Conservation (phyloP, 2,888 invertebrate genomes). For the Agrochola lychnidis region DNA sequence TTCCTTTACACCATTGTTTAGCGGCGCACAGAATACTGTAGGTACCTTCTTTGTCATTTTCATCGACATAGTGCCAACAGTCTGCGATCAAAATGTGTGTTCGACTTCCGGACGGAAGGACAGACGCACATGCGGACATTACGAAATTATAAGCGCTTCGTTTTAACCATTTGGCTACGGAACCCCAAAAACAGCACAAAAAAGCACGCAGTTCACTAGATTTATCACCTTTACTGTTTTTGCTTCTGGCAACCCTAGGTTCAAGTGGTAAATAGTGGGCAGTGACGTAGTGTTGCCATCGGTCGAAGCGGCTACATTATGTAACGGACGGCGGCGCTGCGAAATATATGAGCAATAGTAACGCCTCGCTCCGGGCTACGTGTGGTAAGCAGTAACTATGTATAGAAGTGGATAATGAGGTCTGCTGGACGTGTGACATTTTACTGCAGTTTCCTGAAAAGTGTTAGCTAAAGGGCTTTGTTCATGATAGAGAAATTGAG, state of each 20-base stretch:
- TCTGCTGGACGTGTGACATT: conserved; percentile 27
- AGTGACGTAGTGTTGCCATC: conserved; percentile 65
- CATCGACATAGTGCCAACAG: not conserved
- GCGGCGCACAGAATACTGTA: too few relatives aligned
- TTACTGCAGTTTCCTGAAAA: conserved; percentile 22
- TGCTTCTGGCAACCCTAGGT: conserved; percentile 51
- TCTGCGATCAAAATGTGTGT: not conserved
- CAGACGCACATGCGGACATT: not conserved
- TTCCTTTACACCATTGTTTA: not conserved
- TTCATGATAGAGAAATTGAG: not conserved
- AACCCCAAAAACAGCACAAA: not conserved
- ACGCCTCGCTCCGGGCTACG: conserved; percentile 56
- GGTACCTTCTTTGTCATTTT: not conserved
- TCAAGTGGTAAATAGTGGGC: conserved; percentile 59
- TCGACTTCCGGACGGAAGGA: not conserved
- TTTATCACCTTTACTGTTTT: conserved; percentile 18
- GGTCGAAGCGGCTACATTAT: conserved; percentile 68
- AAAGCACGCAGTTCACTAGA: conserved; percentile 2
- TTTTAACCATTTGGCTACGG: not conserved
- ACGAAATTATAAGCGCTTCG: not conserved
- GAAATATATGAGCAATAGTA: conserved; percentile 55
- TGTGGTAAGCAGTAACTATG: conserved; percentile 53
- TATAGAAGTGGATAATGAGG: conserved; percentile 26
- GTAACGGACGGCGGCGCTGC: conserved; percentile 58
- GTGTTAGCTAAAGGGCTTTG: not conserved